phyloP scores from a whole-genome alignment of 1,140 invertebrate genomes.

The Oncopodura yosiiana region DNA sequence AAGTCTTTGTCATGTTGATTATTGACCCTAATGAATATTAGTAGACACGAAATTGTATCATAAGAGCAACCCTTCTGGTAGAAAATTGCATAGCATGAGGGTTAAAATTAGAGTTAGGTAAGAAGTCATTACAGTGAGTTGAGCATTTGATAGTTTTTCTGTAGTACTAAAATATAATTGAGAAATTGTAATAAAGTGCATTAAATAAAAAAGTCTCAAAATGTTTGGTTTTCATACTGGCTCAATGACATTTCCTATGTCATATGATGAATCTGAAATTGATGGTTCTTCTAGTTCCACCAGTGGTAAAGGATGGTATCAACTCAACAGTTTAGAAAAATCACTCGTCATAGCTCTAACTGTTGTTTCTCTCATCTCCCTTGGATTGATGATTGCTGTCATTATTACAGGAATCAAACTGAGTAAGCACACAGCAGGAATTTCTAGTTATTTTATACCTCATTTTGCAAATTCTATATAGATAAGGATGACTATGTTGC shows the following conservation, averaged over 20 bases:
- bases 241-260: conserved; percentile 23
- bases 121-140: too few relatives aligned
- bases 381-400: conserved; percentile 21
- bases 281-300: background rate
- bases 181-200: too few relatives aligned
- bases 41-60: too few relatives aligned
- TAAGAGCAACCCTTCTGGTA: too few relatives aligned
- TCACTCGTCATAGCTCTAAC: conserved; percentile 4
- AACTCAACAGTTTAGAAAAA: conserved; percentile 10
- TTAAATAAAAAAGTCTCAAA: too few relatives aligned
- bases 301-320: conserved; percentile 10
- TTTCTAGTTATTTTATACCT: background rate
- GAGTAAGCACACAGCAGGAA: conserved; percentile 6
- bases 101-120: too few relatives aligned
- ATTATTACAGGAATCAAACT: conserved; percentile 15
- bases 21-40: too few relatives aligned
- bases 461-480: background rate
- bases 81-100: too few relatives aligned
- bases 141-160: too few relatives aligned
- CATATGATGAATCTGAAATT: conserved; percentile 18
- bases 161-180: too few relatives aligned
- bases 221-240: conserved; percentile 12
- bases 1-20: too few relatives aligned
- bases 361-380: background rate
- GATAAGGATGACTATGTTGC: conserved; percentile 6